These are phyloP conservation scores for Bubo scandiacus DNA, from an alignment of 2,113 vertebrate genomes.

Conservation along the genomic window DNA sequence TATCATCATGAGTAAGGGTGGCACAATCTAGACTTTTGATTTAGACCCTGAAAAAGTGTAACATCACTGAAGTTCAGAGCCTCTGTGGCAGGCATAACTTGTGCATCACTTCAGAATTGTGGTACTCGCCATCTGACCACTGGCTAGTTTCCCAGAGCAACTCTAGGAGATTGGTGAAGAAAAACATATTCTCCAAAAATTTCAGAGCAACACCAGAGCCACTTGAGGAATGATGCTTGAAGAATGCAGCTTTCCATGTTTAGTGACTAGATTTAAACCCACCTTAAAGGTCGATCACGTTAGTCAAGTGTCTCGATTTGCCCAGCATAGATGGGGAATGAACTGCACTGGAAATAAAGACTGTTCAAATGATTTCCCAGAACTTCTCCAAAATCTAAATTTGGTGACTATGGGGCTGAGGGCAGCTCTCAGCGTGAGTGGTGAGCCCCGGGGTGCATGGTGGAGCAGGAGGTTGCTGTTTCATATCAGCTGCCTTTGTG, in stretches of 20 bases:
- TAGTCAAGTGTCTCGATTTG: not conserved
- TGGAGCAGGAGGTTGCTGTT: not conserved
- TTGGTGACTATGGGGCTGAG: not conserved
- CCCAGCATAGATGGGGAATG: not conserved
- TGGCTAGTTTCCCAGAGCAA: not conserved
- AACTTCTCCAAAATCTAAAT: not conserved
- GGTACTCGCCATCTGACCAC: fast-evolving
- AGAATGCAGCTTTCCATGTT: not conserved
- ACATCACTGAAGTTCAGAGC: not conserved
- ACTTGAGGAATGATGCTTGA: not conserved
- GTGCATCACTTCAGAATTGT: fast-evolving
- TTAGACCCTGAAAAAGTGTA: not conserved
- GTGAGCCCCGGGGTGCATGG: not conserved
- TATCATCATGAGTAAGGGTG: not conserved
- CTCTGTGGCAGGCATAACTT: not conserved
- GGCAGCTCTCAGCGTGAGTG: not conserved
- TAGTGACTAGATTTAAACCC: not conserved
- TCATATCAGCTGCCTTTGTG: not conserved
- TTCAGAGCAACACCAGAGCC: not conserved
- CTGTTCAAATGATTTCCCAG: not conserved
- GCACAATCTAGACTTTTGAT: not conserved
- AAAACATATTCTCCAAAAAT: not conserved
- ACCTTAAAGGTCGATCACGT: not conserved
- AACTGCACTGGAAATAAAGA: not conserved
- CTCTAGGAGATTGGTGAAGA: not conserved